Evolutionary conservation across 2,113 vertebrate genomes (phyloP), one percentile per base, ranked within the genome.

Genomic region (Empidonax alnorum): DNA sequence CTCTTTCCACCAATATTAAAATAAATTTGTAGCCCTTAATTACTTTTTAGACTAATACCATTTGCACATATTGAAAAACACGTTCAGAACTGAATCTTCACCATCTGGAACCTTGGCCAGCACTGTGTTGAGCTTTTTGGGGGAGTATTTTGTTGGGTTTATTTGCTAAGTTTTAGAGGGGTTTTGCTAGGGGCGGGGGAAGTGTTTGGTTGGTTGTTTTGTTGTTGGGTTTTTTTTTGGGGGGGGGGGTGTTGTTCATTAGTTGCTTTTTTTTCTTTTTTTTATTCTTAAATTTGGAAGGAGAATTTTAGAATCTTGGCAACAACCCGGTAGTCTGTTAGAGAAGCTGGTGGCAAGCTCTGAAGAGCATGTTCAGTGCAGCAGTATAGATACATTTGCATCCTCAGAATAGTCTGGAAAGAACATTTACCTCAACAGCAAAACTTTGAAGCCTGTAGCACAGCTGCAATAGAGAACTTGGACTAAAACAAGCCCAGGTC

Each of bases 41-140:
- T 93, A 90, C 27, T 90, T 94, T 94, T 95, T 86, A 94, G 63
- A 90, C 47, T 56, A 65, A 74, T 42, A 50, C 5, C 73, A 87
- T 82, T 87, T 91, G 71, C 28, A 65, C 10, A 17, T 66, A 39
- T n/a, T 75, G 49, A 14, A 91, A 97, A 94, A 61, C 25, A 84
- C 44, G 28, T 87, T 83, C 81, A 87, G 28, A 31, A 76, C 22
- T 92, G 73, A 87, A 72, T 56, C 77, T 44, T 87, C 0, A 1
- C 72, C 66, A 82, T 49, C 84, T 79, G 58, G 52, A 28, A 59
- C 23, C 68, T 42, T 80, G 47, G 82, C 58, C 30, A 71, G 21
- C 39, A 65, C 27, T 47, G 27, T 3, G 0, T 10, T 62, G 23
- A 25, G 14, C 10, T 77, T 66, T 25, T 2, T 1, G 3, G n/a